Evolutionary conservation across 1,140 invertebrate genomes (phyloP), one percentile per base, ranked within the genome.

Genomic region (Cyphomyrmex costatus): DNA sequence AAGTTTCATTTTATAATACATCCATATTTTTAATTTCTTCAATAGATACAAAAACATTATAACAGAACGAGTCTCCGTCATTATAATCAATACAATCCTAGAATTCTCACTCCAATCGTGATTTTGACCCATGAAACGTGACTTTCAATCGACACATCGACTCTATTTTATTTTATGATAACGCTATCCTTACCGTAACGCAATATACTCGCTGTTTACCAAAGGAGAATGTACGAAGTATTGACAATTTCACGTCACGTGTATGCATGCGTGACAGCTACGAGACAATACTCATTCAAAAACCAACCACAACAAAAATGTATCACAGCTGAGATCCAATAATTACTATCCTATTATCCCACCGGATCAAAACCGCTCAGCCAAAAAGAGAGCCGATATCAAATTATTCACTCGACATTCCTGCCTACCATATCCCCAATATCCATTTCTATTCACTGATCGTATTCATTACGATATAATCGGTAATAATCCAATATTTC

Each of bases 231-330:
- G 80, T 74, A 46, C 78, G 56, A 46, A 66, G n/a, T 88, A 90
- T 86, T 68, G 89, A 90, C 82, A 77, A 74, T 86, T 56, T n/a
- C 53, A 60, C 65, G 79, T 80, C 90, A 91, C 90, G 89, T 91
- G 87, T 78, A 88, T 79, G 84, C 87, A 87, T 68, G 56, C 89
- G 87, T 91, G 90, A 91, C 87, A 70, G 16, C 63, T 19, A 14
- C 30, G 61, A 24, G 80, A 86, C 74, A 80, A 76, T 87, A 70
- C 78, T 24, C 63, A 8, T 27, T 73, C 89, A 53, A 88, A 88
- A 88, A 77, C 71, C 56, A 71, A 51, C 30, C n/a, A 14, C 88
- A 60, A 87, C 89, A 87, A 36, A 73, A 73, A 58, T 46, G 27
- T 60, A 74, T 61, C 53, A 53, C 19, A 27, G 33, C 21, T 46